Conservation (phyloP, 2,113 vertebrate species). For the Dolichallabes microphthalmus region DNA sequence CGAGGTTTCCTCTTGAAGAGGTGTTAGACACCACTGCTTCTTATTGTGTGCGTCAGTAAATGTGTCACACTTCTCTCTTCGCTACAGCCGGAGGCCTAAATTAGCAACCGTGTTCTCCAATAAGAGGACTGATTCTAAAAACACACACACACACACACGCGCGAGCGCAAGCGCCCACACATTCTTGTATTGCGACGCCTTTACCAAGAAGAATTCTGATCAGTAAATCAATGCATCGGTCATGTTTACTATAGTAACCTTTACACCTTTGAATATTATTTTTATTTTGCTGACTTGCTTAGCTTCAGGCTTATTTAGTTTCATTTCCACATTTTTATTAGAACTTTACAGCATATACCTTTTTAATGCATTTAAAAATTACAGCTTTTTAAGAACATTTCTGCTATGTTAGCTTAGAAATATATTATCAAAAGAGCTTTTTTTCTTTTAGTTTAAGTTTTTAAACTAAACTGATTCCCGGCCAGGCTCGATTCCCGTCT, state of each 20-base stretch:
- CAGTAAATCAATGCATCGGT: background rate
- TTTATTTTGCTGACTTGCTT: background rate
- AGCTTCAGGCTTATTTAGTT: background rate
- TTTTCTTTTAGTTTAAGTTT: no score
- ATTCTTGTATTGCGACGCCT: background rate
- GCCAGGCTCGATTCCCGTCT: no score
- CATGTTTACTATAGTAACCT: background rate
- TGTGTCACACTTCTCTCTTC: conserved; percentile 9
- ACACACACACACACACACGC: background rate
- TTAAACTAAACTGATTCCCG: no score
- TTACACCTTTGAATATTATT: background rate
- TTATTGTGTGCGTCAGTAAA: conserved; percentile 43
- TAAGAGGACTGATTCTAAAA: conserved; percentile 8
- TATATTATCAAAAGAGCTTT: no score
- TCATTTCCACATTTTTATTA: background rate
- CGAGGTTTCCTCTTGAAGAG: background rate
- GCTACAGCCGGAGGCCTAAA: conserved; percentile 40
- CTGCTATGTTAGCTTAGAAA: no score
- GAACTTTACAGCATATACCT: background rate
- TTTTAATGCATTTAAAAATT: background rate
- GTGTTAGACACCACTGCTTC: background rate
- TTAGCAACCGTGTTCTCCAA: conserved; percentile 30
- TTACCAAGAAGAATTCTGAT: background rate
- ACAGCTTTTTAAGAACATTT: no score
- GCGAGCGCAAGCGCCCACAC: conserved; percentile 3